These are phyloP conservation scores for Macquaria australasica DNA, from an alignment of 2,113 vertebrate genomes.

Conservation along the genomic window DNA sequence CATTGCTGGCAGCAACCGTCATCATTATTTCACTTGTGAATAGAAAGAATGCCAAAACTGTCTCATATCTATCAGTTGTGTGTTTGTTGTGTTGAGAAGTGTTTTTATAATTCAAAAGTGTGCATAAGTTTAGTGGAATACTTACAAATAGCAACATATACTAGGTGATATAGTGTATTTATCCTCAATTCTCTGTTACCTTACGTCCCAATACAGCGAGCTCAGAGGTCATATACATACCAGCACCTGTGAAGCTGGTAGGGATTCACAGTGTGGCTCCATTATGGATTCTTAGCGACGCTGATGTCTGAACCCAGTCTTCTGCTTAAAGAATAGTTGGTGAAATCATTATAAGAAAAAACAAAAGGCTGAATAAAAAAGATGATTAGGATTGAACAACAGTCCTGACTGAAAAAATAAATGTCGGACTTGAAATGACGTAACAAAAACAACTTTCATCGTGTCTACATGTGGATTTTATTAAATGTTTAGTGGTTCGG, in stretches of 20 bases:
- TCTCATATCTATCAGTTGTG: conserved; percentile 24
- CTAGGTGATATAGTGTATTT: not conserved
- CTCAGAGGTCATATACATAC: not conserved
- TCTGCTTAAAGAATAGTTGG: not conserved
- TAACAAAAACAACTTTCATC: not conserved
- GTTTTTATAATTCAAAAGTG: not conserved
- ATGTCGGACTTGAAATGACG: not conserved
- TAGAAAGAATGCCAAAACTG: conserved; percentile 41
- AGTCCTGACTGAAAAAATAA: not conserved
- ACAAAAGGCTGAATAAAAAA: not conserved
- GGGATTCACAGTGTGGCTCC: not conserved
- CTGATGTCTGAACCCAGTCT: not conserved
- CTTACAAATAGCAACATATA: not conserved
- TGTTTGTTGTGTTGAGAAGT: conserved; percentile 32
- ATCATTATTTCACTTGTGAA: conserved; percentile 54
- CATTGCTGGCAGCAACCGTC: conserved; percentile 43
- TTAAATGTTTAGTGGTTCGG: conserved; percentile 1
- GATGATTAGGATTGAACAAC: not conserved
- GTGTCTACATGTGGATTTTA: not conserved
- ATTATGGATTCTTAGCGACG: not conserved
- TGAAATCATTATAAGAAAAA: not conserved
- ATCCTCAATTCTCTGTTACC: not conserved
- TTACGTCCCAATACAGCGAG: not conserved
- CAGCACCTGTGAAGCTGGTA: not conserved
- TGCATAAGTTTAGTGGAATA: not conserved